These are phyloP conservation scores for Tenthredo mesomela DNA, from an alignment of 2,888 invertebrate genomes.

Conservation along the genomic window DNA sequence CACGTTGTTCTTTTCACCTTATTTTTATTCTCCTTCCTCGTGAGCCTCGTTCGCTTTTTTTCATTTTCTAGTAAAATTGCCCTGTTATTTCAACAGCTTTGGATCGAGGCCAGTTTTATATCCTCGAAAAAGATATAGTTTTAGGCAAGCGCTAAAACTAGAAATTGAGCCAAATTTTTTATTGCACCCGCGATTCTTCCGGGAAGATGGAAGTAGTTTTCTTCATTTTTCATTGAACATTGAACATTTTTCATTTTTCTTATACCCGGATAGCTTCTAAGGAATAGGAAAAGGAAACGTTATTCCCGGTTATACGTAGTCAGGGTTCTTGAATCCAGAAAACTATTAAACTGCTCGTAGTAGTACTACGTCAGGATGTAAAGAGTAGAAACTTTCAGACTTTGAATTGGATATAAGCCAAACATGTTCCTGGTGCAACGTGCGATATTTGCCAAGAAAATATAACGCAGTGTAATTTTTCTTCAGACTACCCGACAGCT, in stretches of 20 bases:
- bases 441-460: slow-evolving; percentile 38
- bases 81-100: slow-evolving; percentile 61
- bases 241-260: neutral
- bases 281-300: neutral
- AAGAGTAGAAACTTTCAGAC: slow-evolving; percentile 5
- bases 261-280: neutral
- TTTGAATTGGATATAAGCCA: slow-evolving; percentile 27
- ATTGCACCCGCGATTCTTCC: neutral
- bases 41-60: neutral
- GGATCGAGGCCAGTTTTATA: slow-evolving; percentile 66
- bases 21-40: neutral
- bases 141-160: neutral
- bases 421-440: slow-evolving; percentile 41
- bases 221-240: neutral
- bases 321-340: slow-evolving; percentile 1
- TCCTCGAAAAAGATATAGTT: neutral
- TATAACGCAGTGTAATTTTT: slow-evolving; percentile 23
- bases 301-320: too few relatives aligned
- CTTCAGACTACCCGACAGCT: neutral
- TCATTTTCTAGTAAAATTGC: slow-evolving; percentile 62
- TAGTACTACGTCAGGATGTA: neutral
- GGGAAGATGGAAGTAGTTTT: neutral
- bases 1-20: neutral
- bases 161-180: neutral
- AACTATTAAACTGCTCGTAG: neutral